Percentiles rank a stretch among this genome's conserved stretches.
phyloP scores from a whole-genome alignment of 1,140 invertebrate genomes.

The Planococcus citri region DNA sequence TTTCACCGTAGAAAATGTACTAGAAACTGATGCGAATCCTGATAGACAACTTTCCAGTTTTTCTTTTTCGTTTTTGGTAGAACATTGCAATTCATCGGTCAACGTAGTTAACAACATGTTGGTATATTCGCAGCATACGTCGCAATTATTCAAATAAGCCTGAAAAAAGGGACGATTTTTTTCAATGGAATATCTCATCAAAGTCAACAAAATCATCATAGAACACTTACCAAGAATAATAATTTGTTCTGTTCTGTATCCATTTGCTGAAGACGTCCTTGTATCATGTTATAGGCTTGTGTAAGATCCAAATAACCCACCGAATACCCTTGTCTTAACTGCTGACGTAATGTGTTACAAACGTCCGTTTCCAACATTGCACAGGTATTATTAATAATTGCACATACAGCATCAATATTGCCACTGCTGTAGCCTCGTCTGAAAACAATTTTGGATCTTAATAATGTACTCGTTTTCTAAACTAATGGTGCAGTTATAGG shows the following conservation, averaged over 20 bases:
- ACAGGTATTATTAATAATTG: slow-evolving; percentile 88
- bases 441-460: slow-evolving; percentile 22
- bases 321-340: slow-evolving; percentile 75
- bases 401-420: slow-evolving; percentile 90
- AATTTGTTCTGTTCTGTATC: slow-evolving; percentile 64
- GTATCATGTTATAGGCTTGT: slow-evolving; percentile 63
- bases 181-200: background rate
- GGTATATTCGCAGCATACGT: slow-evolving; percentile 79
- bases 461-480: slow-evolving; percentile 24
- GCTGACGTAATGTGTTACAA: slow-evolving; percentile 56
- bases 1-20: slow-evolving; percentile 60
- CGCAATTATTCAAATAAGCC: slow-evolving; percentile 88
- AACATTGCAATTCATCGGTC: slow-evolving; percentile 52
- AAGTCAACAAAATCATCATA: background rate
- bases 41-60: slow-evolving; percentile 63
- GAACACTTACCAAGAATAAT: slow-evolving; percentile 51
- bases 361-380: slow-evolving; percentile 79
- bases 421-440: slow-evolving; percentile 76
- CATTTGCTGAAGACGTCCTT: slow-evolving; percentile 63
- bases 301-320: slow-evolving; percentile 65
- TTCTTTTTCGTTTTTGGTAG: slow-evolving; percentile 49
- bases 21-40: slow-evolving; percentile 59
- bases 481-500: too few relatives aligned
- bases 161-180: slow-evolving; percentile 32
- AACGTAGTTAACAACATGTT: slow-evolving; percentile 63